Evolutionary conservation across 2,888 invertebrate genomes (phyloP).

Genomic region (Reticulitermes lucifugus): DNA sequence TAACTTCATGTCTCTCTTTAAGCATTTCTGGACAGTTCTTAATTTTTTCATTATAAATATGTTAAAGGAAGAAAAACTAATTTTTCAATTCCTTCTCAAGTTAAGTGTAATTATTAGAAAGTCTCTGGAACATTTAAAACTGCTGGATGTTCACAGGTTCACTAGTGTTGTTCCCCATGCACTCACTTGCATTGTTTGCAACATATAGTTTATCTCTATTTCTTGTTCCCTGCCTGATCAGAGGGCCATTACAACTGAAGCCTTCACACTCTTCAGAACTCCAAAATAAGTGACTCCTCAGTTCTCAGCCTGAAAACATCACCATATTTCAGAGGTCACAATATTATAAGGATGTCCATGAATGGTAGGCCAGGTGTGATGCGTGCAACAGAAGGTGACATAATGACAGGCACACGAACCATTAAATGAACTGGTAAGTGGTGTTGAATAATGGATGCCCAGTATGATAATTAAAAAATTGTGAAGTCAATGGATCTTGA

Average conservation of each 20-base stretch:
- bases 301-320: neutral
- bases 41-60: slow-evolving; percentile 21
- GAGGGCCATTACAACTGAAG: neutral
- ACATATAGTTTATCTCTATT: neutral
- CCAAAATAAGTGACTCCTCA: neutral
- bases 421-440: no score
- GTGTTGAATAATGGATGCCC: no score
- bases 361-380: no score
- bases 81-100: neutral
- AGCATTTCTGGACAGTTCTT: slow-evolving; percentile 38
- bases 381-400: no score
- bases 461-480: no score
- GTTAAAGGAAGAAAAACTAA: slow-evolving; percentile 24
- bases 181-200: slow-evolving; percentile 28
- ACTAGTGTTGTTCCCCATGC: slow-evolving; percentile 14
- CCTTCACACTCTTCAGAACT: neutral
- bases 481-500: no score
- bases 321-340: neutral
- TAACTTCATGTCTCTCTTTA: slow-evolving; percentile 33
- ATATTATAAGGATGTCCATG: neutral
- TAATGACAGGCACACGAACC: no score
- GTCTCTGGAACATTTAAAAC: slow-evolving; percentile 35
- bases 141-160: slow-evolving; percentile 27
- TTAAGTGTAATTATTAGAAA: slow-evolving; percentile 5
- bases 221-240: neutral